Percentiles rank a stretch among this genome's conserved stretches.
Conservation (phyloP, 1,140 invertebrate genomes). For the Thereuonema tuberculata region DNA sequence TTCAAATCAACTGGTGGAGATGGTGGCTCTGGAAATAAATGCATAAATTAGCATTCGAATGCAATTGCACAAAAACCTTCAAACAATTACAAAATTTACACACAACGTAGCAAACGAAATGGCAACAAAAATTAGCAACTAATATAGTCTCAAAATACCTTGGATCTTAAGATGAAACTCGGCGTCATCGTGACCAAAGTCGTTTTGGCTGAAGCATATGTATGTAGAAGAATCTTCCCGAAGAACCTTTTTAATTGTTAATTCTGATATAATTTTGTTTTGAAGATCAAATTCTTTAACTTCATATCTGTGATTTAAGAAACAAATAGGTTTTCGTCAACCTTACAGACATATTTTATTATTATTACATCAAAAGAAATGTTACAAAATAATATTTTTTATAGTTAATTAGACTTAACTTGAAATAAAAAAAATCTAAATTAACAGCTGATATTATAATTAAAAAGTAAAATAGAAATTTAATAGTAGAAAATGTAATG, state of each 20-base stretch:
- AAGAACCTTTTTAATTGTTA: not conserved
- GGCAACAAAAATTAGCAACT: not conserved
- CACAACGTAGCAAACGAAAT: too few species aligned
- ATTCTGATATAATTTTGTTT: constrained; percentile 1
- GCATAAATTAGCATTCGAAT: too few species aligned
- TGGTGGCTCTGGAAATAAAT: constrained; percentile 59
- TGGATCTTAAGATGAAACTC: not conserved
- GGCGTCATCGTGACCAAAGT: not conserved
- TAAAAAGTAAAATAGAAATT: too few species aligned
- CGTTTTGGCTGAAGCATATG: not conserved
- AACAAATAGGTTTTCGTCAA: too few species aligned
- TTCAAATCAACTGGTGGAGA: constrained; percentile 82
- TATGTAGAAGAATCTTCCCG: not conserved
- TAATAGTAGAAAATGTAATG: too few species aligned
- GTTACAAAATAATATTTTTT: not conserved
- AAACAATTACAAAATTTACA: not conserved
- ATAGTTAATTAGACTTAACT: too few species aligned
- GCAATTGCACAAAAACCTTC: not conserved
- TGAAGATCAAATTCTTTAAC: not conserved
- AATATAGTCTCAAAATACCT: too few species aligned
- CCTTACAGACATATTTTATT: too few species aligned
- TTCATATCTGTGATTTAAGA: not conserved
- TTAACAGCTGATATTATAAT: too few species aligned
- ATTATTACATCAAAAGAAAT: not conserved
- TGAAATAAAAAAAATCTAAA: too few species aligned